Conservation (phyloP, 2,797 vertebrate species). For the Brachymystax lenok region DNA sequence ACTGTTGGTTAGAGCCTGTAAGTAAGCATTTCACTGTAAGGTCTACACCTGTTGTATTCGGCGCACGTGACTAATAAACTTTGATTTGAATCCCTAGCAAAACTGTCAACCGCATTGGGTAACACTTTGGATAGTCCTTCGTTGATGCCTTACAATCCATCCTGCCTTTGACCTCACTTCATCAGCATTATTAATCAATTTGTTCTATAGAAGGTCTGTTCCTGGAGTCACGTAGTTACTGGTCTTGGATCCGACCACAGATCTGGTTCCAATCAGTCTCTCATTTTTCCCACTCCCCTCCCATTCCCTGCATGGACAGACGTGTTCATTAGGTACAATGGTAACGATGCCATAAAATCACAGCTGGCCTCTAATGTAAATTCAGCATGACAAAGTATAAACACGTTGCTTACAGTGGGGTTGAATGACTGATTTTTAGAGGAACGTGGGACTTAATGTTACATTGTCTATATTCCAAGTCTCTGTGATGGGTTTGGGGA, state of each 20-base stretch:
- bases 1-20: too few relatives aligned
- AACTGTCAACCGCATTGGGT: too few relatives aligned
- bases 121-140: too few relatives aligned
- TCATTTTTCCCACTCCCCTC: slow-evolving; percentile 25
- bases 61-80: too few relatives aligned
- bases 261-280: slow-evolving; percentile 3
- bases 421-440: slow-evolving; percentile 27
- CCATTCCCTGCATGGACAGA: slow-evolving; percentile 12
- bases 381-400: slow-evolving; percentile 40
- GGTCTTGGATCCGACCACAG: too few relatives aligned
- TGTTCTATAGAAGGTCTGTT: too few relatives aligned
- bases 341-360: slow-evolving; percentile 53
- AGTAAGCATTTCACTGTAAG: too few relatives aligned
- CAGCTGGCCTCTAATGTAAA: slow-evolving; percentile 39
- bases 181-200: too few relatives aligned
- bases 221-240: too few relatives aligned
- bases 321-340: slow-evolving; percentile 35
- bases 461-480: background rate
- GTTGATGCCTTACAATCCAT: too few relatives aligned
- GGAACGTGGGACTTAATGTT: background rate
- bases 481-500: slow-evolving; percentile 6
- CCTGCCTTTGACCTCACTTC: too few relatives aligned
- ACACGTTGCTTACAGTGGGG: slow-evolving; percentile 23
- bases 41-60: too few relatives aligned
- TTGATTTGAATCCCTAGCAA: background rate